phyloP scores from a whole-genome alignment of 2,888 invertebrate species.

The Euspilapteryx auroguttella region DNA sequence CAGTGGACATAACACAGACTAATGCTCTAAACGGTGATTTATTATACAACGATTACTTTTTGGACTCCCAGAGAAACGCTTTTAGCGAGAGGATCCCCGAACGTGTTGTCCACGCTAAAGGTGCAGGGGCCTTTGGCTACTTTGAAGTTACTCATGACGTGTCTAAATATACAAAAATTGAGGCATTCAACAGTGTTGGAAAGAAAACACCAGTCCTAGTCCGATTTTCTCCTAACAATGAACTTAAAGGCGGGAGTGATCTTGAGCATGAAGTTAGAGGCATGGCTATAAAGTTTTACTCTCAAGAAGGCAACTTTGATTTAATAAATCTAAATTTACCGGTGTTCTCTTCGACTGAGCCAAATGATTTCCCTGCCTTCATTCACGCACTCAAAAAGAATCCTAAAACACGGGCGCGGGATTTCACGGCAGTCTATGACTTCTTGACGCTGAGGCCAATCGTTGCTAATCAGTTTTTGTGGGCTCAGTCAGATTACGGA shows the following conservation, averaged over 20 bases:
- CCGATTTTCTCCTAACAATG: slow-evolving; percentile 75
- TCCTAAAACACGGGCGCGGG: slow-evolving; percentile 78
- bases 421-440: slow-evolving; percentile 87
- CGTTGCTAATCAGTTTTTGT: slow-evolving; percentile 71
- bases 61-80: slow-evolving; percentile 59
- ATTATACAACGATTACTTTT: slow-evolving; percentile 70
- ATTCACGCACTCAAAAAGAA: slow-evolving; percentile 91
- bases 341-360: slow-evolving; percentile 82
- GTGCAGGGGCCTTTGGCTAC: slow-evolving; percentile 81
- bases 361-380: slow-evolving; percentile 80
- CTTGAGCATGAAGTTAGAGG: slow-evolving; percentile 65
- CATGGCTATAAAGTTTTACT: slow-evolving; percentile 84
- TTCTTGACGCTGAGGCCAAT: slow-evolving; percentile 80
- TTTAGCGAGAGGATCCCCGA: slow-evolving; percentile 83
- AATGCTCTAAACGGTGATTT: slow-evolving; percentile 76
- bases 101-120: slow-evolving; percentile 90
- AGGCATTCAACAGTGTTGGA: slow-evolving; percentile 72
- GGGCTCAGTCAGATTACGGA: slow-evolving; percentile 81
- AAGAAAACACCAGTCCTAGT: slow-evolving; percentile 75
- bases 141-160: slow-evolving; percentile 84
- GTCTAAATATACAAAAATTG: slow-evolving; percentile 71
- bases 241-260: slow-evolving; percentile 83
- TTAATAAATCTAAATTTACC: slow-evolving; percentile 83
- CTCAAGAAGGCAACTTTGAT: slow-evolving; percentile 83
- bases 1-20: slow-evolving; percentile 69